A percentile compares a stretch with the other conserved stretches of the same genome.
Evolutionary conservation across 2,797 vertebrate genomes (phyloP).

Genomic region (Hephaestus fuliginosus): DNA sequence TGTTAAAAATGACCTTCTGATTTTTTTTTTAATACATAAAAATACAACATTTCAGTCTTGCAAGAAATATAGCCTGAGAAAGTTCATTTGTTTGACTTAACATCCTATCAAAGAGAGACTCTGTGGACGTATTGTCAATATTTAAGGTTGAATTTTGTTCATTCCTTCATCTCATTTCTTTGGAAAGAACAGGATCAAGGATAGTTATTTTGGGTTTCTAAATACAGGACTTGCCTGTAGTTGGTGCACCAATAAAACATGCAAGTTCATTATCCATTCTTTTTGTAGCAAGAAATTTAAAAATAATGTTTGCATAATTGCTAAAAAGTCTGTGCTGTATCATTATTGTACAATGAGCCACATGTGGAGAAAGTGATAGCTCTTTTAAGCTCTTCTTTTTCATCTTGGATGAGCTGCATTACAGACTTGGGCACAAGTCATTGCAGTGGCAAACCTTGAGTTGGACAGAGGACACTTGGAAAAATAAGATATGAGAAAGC

Average conservation of each 20-base stretch:
- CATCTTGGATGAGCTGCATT: constrained; percentile 19
- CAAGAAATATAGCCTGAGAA: background rate
- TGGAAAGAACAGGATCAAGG: background rate
- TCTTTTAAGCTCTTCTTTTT: constrained; percentile 16
- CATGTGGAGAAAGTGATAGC: constrained; percentile 13
- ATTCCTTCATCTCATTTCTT: background rate
- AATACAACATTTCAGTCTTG: too few relatives aligned
- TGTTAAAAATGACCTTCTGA: background rate
- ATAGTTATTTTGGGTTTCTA: background rate
- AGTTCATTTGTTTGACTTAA: background rate
- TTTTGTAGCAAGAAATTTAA: background rate
- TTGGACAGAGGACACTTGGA: constrained; percentile 23
- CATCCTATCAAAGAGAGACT: background rate
- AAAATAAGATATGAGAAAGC: constrained; percentile 23
- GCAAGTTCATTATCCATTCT: background rate
- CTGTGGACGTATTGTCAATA: background rate
- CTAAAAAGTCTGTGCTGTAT: background rate
- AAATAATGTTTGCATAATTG: background rate
- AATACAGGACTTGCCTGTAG: background rate
- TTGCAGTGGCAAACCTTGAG: background rate
- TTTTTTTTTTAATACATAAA: background rate
- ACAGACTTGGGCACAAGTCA: constrained; percentile 12
- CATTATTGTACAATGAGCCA: background rate
- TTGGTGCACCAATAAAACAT: background rate
- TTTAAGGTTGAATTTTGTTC: background rate